Conservation (phyloP, 2,888 invertebrate genomes). For the Arenicola marina region DNA sequence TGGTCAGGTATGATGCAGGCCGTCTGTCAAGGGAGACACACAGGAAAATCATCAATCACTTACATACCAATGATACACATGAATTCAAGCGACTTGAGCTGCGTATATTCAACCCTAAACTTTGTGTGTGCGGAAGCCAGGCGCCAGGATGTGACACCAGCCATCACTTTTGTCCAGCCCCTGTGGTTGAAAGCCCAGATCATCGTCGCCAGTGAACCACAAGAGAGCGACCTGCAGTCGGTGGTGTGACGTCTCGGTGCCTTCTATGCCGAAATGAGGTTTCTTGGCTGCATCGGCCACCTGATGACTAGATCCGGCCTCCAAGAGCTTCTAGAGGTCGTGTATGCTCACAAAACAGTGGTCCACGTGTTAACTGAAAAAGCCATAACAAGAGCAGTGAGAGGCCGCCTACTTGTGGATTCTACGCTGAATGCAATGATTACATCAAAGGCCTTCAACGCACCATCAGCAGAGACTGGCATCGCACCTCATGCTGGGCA, state of each 20-base stretch:
- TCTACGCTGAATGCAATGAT: background rate
- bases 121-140: conserved; percentile 23
- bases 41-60: conserved; percentile 29
- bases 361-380: no score
- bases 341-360: no score
- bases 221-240: conserved; percentile 15
- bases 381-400: no score
- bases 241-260: conserved; percentile 30
- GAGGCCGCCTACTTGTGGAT: conserved; percentile 29
- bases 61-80: conserved; percentile 38
- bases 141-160: conserved; percentile 21
- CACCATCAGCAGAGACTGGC: no score
- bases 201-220: conserved; percentile 18
- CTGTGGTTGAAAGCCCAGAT: conserved; percentile 31
- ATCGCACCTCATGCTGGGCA: background rate
- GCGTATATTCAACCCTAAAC: conserved; percentile 30
- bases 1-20: conserved; percentile 10
- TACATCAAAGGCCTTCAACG: background rate
- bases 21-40: conserved; percentile 18
- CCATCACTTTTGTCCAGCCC: conserved; percentile 36
- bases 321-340: no score
- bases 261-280: no score
- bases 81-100: conserved; percentile 30
- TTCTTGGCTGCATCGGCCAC: no score
- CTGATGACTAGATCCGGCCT: no score